Conservation (phyloP, 2,888 invertebrate species). For the Panopea generosa region DNA sequence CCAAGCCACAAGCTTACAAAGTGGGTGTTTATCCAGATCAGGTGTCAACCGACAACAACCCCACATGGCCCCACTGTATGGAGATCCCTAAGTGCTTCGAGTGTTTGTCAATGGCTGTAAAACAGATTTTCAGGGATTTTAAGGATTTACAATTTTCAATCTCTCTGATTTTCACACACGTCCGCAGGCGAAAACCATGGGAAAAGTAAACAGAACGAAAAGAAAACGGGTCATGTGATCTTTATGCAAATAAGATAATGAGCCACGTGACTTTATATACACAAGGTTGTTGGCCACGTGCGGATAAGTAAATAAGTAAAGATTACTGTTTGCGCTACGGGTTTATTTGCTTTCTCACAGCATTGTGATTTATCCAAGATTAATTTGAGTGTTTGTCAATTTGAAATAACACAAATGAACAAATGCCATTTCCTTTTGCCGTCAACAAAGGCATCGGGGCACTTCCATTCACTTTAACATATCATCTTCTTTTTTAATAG, state of each 20-base stretch:
- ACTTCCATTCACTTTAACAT: too few relatives aligned
- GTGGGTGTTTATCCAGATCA: too few relatives aligned
- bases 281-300: slow-evolving; percentile 37
- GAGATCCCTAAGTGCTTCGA: slow-evolving; percentile 11
- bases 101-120: slow-evolving; percentile 29
- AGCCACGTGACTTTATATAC: slow-evolving; percentile 44
- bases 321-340: neutral
- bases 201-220: slow-evolving; percentile 52
- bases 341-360: slow-evolving; percentile 6
- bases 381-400: slow-evolving; percentile 4
- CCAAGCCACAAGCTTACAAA: too few relatives aligned
- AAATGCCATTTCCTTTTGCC: neutral
- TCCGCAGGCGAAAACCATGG: slow-evolving; percentile 30
- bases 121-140: slow-evolving; percentile 28
- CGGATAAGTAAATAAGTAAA: slow-evolving; percentile 33
- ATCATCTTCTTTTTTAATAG: too few relatives aligned
- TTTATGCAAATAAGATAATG: slow-evolving; percentile 47
- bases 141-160: slow-evolving; percentile 42
- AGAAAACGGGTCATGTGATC: slow-evolving; percentile 34
- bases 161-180: slow-evolving; percentile 48
- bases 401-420: neutral
- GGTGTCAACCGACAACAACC: too few relatives aligned
- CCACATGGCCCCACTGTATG: too few relatives aligned
- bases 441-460: too few relatives aligned
- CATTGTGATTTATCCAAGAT: neutral